These are phyloP conservation scores for Dryomyza anilis DNA, from an alignment of 2,888 invertebrate genomes.

Conservation along the genomic window DNA sequence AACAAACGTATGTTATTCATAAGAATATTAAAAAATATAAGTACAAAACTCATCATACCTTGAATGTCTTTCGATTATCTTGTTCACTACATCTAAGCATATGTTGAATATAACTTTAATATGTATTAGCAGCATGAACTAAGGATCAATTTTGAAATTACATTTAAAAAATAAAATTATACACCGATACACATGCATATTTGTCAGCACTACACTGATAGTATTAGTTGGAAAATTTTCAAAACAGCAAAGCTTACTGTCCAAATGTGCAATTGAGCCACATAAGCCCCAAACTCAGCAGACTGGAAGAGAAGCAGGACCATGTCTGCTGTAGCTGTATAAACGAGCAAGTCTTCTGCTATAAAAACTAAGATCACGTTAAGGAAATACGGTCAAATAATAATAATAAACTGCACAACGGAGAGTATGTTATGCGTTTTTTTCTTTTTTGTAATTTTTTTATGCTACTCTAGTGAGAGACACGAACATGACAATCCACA, in stretches of 20 bases:
- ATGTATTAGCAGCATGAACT: too few species aligned
- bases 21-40: too few species aligned
- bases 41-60: background rate
- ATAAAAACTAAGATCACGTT: conserved; percentile 10
- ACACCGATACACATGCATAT: background rate
- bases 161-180: background rate
- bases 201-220: background rate
- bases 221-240: background rate
- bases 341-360: background rate
- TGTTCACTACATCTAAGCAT: background rate
- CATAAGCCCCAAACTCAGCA: background rate
- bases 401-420: conserved; percentile 19
- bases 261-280: conserved; percentile 5
- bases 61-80: background rate
- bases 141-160: background rate
- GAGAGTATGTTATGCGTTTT: background rate
- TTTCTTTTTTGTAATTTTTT: too few species aligned
- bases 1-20: too few species aligned
- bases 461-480: too few species aligned
- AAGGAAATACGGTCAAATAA: conserved; percentile 12
- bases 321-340: background rate
- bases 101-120: too few species aligned
- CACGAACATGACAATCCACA: conserved; percentile 15
- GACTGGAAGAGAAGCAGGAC: background rate
- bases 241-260: background rate